Evolutionary conservation across 2,888 invertebrate genomes (phyloP).

Genomic region (Nomada goodeniana): DNA sequence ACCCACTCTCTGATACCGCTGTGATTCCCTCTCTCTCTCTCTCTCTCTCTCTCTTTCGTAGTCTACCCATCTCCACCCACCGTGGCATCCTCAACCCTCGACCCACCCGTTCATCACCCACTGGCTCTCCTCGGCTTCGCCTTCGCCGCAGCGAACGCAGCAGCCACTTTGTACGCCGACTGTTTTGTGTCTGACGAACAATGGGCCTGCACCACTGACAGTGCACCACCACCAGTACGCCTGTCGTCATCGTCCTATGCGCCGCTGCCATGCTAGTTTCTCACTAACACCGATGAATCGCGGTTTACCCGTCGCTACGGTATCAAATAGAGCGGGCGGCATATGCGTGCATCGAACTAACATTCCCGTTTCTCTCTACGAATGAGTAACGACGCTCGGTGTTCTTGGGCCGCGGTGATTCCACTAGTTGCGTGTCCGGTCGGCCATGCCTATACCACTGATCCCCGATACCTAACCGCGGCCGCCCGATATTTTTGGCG

Average conservation of each 20-base stretch:
- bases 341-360: conserved; percentile 53
- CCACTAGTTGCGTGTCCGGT: conserved; percentile 37
- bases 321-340: conserved; percentile 54
- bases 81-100: conserved; percentile 33
- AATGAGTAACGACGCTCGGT: conserved; percentile 29
- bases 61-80: conserved; percentile 47
- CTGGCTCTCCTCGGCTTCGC: conserved; percentile 65
- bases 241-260: conserved; percentile 60
- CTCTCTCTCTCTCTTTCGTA: conserved; percentile 46
- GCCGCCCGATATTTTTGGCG: neutral
- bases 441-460: neutral
- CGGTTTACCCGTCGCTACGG: conserved; percentile 36
- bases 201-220: conserved; percentile 80
- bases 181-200: conserved; percentile 84
- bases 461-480: conserved; percentile 2
- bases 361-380: conserved; percentile 38
- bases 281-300: conserved; percentile 45
- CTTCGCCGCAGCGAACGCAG: conserved; percentile 74
- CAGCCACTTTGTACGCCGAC: conserved; percentile 83
- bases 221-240: conserved; percentile 63
- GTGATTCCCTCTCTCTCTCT: conserved; percentile 74
- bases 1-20: conserved; percentile 81
- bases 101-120: conserved; percentile 54
- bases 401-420: neutral
- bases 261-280: conserved; percentile 59